phyloP scores from a whole-genome alignment of 2,888 invertebrate genomes.

The Augochlorella aurata region DNA sequence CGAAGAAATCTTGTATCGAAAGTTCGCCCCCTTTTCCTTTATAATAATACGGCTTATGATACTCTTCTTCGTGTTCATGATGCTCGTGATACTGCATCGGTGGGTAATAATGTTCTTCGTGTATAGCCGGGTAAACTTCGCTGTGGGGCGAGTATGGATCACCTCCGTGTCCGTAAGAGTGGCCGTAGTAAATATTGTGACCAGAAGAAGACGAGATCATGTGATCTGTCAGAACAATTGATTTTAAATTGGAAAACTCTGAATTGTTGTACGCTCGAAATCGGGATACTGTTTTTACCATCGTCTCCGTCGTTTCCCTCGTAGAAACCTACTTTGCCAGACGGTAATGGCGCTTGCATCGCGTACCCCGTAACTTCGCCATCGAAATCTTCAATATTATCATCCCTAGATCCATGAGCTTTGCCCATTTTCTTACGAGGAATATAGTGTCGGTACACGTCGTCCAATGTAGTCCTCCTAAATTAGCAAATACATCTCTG shows the following conservation, averaged over 20 bases:
- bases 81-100: conserved; percentile 62
- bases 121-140: conserved; percentile 69
- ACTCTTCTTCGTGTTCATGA: conserved; percentile 72
- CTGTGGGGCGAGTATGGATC: conserved; percentile 56
- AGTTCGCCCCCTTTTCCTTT: conserved; percentile 85
- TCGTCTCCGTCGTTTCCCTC: conserved; percentile 63
- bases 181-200: conserved; percentile 69
- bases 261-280: not conserved
- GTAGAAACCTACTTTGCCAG: conserved; percentile 72
- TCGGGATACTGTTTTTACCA: conserved; percentile 23
- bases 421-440: conserved; percentile 72
- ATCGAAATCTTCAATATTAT: conserved; percentile 84
- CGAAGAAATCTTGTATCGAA: conserved; percentile 88
- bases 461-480: conserved; percentile 88
- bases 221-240: conserved; percentile 59
- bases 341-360: conserved; percentile 76
- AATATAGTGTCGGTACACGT: conserved; percentile 87
- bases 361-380: conserved; percentile 85
- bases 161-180: conserved; percentile 58
- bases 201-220: conserved; percentile 72
- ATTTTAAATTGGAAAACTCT: not conserved
- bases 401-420: conserved; percentile 77
- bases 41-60: conserved; percentile 75
- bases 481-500: conserved; percentile 14
- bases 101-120: conserved; percentile 75